A percentile compares a stretch with the other conserved stretches of the same genome.
phyloP scores from a whole-genome alignment of 2,888 invertebrate genomes.

The Caradrina kadenii region DNA sequence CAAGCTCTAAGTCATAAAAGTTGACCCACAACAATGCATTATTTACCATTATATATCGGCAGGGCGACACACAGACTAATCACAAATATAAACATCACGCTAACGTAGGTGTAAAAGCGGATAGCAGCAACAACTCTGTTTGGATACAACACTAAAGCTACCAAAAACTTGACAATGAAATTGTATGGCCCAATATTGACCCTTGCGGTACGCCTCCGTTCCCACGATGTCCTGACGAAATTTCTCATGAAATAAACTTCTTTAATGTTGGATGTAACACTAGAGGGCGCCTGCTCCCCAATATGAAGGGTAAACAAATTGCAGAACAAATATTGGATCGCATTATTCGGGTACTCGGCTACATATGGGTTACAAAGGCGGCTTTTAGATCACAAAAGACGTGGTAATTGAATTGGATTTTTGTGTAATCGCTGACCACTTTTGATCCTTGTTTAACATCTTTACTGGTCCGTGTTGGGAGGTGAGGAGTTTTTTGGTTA shows the following conservation, averaged over 20 bases:
- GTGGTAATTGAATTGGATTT: slow-evolving; percentile 87
- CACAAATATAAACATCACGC: slow-evolving; percentile 84
- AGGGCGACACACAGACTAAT: slow-evolving; percentile 87
- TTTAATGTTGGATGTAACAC: slow-evolving; percentile 78
- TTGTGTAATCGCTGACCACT: slow-evolving; percentile 82
- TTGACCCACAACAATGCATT: slow-evolving; percentile 88
- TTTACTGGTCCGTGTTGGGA: slow-evolving; percentile 69
- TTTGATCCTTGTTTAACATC: slow-evolving; percentile 83
- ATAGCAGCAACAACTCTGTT: slow-evolving; percentile 78
- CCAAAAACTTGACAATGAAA: slow-evolving; percentile 82
- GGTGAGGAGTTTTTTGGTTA: slow-evolving; percentile 55
- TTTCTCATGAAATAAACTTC: slow-evolving; percentile 82
- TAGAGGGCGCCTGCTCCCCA: slow-evolving; percentile 80
- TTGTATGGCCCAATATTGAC: slow-evolving; percentile 84
- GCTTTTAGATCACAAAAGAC: slow-evolving; percentile 87
- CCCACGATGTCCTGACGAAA: slow-evolving; percentile 87
- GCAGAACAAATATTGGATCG: slow-evolving; percentile 84
- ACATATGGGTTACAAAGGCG: slow-evolving; percentile 77
- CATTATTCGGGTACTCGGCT: slow-evolving; percentile 82
- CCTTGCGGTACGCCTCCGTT: slow-evolving; percentile 80
- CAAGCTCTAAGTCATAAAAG: slow-evolving; percentile 84
- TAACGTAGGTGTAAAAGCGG: slow-evolving; percentile 88
- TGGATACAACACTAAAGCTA: slow-evolving; percentile 75
- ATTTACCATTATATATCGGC: slow-evolving; percentile 90
- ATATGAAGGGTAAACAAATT: slow-evolving; percentile 82